phyloP scores from a whole-genome alignment of 2,888 invertebrate species.

The Cylloceria caligata region DNA sequence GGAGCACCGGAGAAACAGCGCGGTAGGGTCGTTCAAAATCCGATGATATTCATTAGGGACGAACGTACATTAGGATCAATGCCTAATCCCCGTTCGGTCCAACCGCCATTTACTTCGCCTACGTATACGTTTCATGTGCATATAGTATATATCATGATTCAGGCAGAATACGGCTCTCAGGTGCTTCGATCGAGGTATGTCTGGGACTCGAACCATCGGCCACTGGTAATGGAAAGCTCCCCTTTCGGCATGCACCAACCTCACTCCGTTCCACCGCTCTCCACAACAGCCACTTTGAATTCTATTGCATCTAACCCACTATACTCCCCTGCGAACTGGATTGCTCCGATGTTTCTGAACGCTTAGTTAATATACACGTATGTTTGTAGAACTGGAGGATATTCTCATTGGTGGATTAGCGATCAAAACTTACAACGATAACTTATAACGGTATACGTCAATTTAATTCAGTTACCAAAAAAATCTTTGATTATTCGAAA shows the following conservation, averaged over 20 bases:
- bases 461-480: no score
- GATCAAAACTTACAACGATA: slow-evolving; percentile 54
- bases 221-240: slow-evolving; percentile 72
- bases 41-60: slow-evolving; percentile 65
- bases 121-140: not conserved
- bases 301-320: slow-evolving; percentile 51
- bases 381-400: slow-evolving; percentile 65
- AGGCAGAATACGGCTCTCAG: slow-evolving; percentile 57
- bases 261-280: slow-evolving; percentile 16
- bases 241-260: slow-evolving; percentile 50
- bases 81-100: slow-evolving; percentile 67
- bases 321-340: slow-evolving; percentile 40
- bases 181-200: slow-evolving; percentile 63
- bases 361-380: slow-evolving; percentile 67
- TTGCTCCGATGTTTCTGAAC: slow-evolving; percentile 52
- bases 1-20: not conserved
- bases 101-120: slow-evolving; percentile 57
- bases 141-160: slow-evolving; percentile 50
- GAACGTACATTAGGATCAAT: slow-evolving; percentile 64
- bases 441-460: no score
- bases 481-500: not conserved
- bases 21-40: slow-evolving; percentile 30
- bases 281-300: slow-evolving; percentile 59
- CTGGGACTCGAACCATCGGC: slow-evolving; percentile 57
- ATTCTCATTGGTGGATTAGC: slow-evolving; percentile 50